Base-by-base conservation (phyloP, 2,797 vertebrate species). In the Centroberyx gerrardi region DNA sequence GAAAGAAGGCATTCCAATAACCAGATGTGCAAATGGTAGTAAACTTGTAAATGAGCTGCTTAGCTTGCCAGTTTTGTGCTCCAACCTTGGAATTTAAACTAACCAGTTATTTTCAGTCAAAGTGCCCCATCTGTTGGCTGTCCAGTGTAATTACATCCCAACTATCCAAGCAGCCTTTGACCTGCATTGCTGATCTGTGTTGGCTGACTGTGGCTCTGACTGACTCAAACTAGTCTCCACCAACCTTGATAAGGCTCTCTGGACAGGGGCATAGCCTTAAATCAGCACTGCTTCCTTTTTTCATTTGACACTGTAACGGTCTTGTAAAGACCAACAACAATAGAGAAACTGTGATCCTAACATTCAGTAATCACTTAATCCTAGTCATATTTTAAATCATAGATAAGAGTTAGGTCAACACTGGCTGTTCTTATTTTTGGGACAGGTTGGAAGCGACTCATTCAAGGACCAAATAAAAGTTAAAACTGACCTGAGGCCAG, bases 401-500 rank as follows among this genome's bases (percentile, higher is more conserved):
- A 8, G 38, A 40, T 40, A 8, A 15, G 42, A 27, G 6, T 52
- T 52, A 36, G 9, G 51, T 54, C 18, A 66, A 17, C 31, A 6
- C 51, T 22, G 4, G 2, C 7, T 12, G 38, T 31, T 48, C 6
- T 63, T 9, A 72, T 12, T 28, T 48, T 48, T 48, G 13, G 44
- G 48, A n/a, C 40, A 5, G 51, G 33, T 31, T 71, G 7, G 42
- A 17, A 29, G 14, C 33, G 6, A 46, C 14, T 13, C 14, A 38
- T 9, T 51, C 28, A 48, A 56, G 12, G 6, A 62, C 28, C 10
- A 55, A 12, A 54, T 8, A 22, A 33, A 38, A 38, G 8, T n/a
- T 18, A 9, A 2, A 56, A 52, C 74, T 62, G 60, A 98, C 97
- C 96, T 98, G 97, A 29, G 97, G 96, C 97, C 97, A 98, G 93